phyloP scores from a whole-genome alignment of 1,140 invertebrate genomes.

The Bombus huntii region DNA sequence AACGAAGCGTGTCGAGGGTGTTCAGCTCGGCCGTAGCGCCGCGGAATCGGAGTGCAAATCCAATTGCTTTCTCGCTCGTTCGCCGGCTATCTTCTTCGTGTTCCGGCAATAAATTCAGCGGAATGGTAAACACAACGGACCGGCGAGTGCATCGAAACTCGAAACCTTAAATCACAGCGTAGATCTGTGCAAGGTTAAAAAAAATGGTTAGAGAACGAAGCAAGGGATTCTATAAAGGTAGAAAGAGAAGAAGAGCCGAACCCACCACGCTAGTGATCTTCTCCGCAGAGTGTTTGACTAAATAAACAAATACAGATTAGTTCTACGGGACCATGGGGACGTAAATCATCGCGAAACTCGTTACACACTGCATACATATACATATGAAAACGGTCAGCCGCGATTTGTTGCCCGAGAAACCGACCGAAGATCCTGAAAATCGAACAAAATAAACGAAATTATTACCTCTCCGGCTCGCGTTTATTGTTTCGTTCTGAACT shows the following conservation, averaged over 20 bases:
- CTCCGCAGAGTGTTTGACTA: constrained; percentile 72
- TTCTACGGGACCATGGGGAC: constrained; percentile 70
- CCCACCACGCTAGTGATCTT: constrained; percentile 69
- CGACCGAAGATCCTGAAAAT: constrained; percentile 34
- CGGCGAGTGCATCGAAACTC: constrained; percentile 79
- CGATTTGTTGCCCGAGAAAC: constrained; percentile 50
- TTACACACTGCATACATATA: constrained; percentile 68
- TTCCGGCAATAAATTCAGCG: constrained; percentile 78
- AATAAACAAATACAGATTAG: constrained; percentile 83
- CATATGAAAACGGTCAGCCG: constrained; percentile 27
- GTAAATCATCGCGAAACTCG: constrained; percentile 81
- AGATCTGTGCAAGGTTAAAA: constrained; percentile 52
- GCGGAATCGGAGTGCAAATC: constrained; percentile 69
- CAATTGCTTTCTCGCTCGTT: constrained; percentile 69
- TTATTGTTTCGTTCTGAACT: constrained; percentile 19
- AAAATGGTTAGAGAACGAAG: not conserved
- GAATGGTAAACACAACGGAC: constrained; percentile 77
- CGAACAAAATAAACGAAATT: constrained; percentile 31
- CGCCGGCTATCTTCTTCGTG: constrained; percentile 60
- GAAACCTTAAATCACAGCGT: constrained; percentile 80
- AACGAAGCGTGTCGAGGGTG: constrained; percentile 29
- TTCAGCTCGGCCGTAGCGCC: constrained; percentile 15
- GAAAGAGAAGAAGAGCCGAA: not conserved
- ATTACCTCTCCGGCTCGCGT: constrained; percentile 9
- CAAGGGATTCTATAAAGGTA: not conserved